phyloP scores from a whole-genome alignment of 2,113 vertebrate genomes.

The Neolamprologus brichardi region DNA sequence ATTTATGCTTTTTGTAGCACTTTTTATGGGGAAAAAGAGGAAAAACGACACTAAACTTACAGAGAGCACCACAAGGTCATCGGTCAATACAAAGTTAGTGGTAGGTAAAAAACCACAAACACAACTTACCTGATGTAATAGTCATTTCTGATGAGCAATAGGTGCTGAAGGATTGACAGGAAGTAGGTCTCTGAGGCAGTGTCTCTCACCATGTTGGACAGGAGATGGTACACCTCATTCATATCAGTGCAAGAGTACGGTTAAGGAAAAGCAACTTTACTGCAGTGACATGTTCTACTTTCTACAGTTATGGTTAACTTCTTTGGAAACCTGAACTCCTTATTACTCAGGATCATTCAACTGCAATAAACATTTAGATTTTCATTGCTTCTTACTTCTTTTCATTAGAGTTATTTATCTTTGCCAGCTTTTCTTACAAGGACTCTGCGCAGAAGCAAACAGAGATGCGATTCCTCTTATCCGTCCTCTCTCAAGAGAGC shows the following conservation, averaged over 20 bases:
- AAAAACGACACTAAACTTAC: neutral
- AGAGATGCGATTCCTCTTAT: conserved; percentile 42
- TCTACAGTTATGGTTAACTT: neutral
- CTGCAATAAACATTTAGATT: neutral
- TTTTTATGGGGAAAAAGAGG: neutral
- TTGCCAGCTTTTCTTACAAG: conserved; percentile 43
- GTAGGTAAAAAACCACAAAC: neutral
- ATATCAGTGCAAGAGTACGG: conserved; percentile 78
- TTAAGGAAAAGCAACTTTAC: conserved; percentile 74
- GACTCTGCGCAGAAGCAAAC: conserved; percentile 40
- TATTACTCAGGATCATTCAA: neutral
- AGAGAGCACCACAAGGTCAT: neutral
- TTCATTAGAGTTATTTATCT: neutral
- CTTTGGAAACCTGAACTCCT: neutral
- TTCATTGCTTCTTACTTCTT: neutral
- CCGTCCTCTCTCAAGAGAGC: conserved; percentile 36
- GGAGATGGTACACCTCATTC: conserved; percentile 90
- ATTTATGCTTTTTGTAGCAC: neutral
- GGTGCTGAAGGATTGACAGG: conserved; percentile 92
- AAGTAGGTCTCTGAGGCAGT: conserved; percentile 88
- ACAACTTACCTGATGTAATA: conserved; percentile 88
- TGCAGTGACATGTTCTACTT: neutral
- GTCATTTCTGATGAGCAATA: conserved; percentile 93
- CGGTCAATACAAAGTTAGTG: neutral
- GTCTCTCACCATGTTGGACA: conserved; percentile 95